Percentiles rank a stretch among this genome's conserved stretches.
Conservation (phyloP, 2,888 invertebrate genomes). For the Lydus trimaculatus region DNA sequence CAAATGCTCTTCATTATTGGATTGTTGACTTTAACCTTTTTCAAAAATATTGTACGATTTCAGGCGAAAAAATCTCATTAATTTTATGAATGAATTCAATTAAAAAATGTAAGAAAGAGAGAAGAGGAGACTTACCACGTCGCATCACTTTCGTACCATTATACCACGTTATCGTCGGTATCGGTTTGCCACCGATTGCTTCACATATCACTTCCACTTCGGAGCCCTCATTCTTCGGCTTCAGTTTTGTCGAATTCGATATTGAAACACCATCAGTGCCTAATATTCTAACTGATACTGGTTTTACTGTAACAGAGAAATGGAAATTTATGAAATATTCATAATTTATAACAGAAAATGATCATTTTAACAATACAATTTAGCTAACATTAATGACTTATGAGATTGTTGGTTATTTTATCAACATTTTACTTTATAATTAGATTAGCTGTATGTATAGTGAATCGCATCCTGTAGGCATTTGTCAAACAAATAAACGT, state of each 20-base stretch:
- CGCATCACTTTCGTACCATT: constrained; percentile 73
- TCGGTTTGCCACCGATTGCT: constrained; percentile 83
- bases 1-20: constrained; percentile 16
- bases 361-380: too few species aligned
- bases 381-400: too few species aligned
- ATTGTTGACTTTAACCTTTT: constrained; percentile 1
- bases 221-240: constrained; percentile 75
- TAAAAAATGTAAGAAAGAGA: neutral
- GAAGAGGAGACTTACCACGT: constrained; percentile 57
- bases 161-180: constrained; percentile 85
- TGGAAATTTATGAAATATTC: constrained; percentile 4
- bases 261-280: constrained; percentile 70
- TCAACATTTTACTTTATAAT: too few species aligned
- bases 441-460: too few species aligned
- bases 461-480: too few species aligned
- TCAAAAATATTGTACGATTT: neutral
- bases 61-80: neutral
- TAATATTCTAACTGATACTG: constrained; percentile 76
- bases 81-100: constrained; percentile 2
- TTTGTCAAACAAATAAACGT: too few species aligned
- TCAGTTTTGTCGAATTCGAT: constrained; percentile 70
- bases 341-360: neutral
- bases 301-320: constrained; percentile 74
- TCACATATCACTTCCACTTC: constrained; percentile 75
- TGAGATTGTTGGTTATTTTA: too few species aligned